Conservation (phyloP, 2,888 invertebrate species). For the Volucella inflata region DNA sequence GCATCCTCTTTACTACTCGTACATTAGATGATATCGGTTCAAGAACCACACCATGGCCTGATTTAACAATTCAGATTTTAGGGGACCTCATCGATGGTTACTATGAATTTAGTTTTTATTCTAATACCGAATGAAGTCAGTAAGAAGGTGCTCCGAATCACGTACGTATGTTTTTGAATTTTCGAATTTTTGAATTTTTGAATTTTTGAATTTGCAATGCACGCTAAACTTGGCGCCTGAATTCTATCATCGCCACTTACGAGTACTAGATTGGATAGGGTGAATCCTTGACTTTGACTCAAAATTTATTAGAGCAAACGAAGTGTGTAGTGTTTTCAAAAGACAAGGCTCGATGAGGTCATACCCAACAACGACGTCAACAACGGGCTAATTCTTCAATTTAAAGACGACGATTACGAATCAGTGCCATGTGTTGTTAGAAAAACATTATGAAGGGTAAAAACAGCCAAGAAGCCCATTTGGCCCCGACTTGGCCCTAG, state of each 20-base stretch:
- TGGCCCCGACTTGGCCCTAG: conserved; percentile 2
- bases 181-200: too few species aligned
- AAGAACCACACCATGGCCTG: conserved; percentile 58
- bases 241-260: conserved; percentile 26
- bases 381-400: not conserved
- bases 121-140: conserved; percentile 24
- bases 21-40: conserved; percentile 41
- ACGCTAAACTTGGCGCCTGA: conserved; percentile 50
- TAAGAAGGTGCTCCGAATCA: conserved; percentile 42
- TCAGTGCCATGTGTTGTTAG: not conserved
- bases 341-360: not conserved
- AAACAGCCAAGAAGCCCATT: conserved; percentile 56
- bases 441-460: not conserved
- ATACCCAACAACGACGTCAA: not conserved
- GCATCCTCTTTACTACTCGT: conserved; percentile 58
- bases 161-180: too few species aligned
- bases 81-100: not conserved
- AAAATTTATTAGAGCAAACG: not conserved
- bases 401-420: not conserved
- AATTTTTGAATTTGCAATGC: conserved; percentile 31
- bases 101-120: conserved; percentile 31
- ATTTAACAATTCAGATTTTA: conserved; percentile 55
- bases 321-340: not conserved
- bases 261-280: not conserved
- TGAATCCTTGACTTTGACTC: conserved; percentile 14